Conservation (phyloP, 2,888 invertebrate genomes). For the Lepeophtheirus nordmannii region DNA sequence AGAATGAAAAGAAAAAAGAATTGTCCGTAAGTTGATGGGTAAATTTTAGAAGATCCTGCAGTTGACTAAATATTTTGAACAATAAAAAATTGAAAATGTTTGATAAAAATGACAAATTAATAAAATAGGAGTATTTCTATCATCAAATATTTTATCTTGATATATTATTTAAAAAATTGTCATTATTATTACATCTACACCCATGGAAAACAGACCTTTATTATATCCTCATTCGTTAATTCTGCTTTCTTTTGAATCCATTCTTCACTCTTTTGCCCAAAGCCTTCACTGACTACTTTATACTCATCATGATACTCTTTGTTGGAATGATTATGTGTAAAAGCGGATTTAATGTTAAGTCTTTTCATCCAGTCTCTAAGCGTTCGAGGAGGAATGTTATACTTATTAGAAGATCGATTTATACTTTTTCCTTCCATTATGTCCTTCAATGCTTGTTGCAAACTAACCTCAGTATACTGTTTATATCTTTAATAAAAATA, state of each 20-base stretch:
- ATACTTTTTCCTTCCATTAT: constrained; percentile 17
- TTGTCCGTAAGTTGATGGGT: too few species aligned
- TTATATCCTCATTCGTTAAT: neutral
- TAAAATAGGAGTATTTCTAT: too few species aligned
- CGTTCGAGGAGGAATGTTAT: constrained; percentile 20
- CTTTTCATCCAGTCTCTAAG: constrained; percentile 23
- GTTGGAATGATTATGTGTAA: constrained; percentile 9
- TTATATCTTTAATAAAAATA: constrained; percentile 7
- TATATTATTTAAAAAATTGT: too few species aligned
- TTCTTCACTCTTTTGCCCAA: neutral
- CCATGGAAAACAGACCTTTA: too few species aligned
- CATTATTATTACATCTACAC: too few species aligned
- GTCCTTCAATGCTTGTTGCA: constrained; percentile 18
- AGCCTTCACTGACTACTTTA: too few species aligned
- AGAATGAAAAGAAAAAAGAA: too few species aligned
- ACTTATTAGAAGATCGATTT: constrained; percentile 18
- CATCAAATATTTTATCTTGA: too few species aligned
- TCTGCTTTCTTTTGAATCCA: neutral
- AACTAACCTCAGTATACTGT: constrained; percentile 15
- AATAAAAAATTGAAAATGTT: too few species aligned
- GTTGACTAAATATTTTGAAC: too few species aligned
- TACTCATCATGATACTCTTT: neutral
- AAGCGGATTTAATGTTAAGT: constrained; percentile 20
- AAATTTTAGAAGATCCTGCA: neutral
- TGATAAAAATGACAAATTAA: too few species aligned